Percentiles rank a stretch among this genome's conserved stretches.
These are phyloP conservation scores for Luscinia megarhynchos DNA, from an alignment of 2,797 vertebrate genomes.

Conservation along the genomic window DNA sequence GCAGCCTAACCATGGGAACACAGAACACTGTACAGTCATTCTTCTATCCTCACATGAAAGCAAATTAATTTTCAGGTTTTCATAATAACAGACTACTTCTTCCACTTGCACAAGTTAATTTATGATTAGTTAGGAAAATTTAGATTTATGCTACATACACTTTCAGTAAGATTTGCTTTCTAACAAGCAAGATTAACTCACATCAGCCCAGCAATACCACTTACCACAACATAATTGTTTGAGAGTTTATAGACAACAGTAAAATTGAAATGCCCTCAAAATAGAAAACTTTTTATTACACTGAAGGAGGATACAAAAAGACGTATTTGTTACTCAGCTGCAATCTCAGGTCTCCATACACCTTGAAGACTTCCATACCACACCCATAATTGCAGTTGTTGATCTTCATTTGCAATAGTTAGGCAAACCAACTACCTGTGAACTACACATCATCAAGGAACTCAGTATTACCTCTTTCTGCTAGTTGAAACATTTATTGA, in stretches of 20 bases:
- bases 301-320: neutral
- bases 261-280: neutral
- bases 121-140: neutral
- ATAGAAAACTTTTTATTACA: neutral
- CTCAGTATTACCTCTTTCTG: neutral
- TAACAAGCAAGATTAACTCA: neutral
- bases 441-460: neutral
- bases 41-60: neutral
- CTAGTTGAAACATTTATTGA: neutral
- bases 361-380: neutral
- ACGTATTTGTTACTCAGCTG: neutral
- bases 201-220: neutral
- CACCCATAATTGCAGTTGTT: neutral
- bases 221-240: neutral
- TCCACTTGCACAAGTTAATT: neutral
- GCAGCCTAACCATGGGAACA: neutral
- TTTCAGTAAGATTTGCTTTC: neutral
- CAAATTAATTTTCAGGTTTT: neutral
- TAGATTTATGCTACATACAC: neutral
- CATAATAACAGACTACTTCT: neutral
- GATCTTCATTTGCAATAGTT: neutral
- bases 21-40: neutral
- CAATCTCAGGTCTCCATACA: neutral
- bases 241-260: neutral
- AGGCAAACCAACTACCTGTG: rapidly evolving